Evolutionary conservation across 2,888 invertebrate species (phyloP).

Genomic region (Apodemia mormo): DNA sequence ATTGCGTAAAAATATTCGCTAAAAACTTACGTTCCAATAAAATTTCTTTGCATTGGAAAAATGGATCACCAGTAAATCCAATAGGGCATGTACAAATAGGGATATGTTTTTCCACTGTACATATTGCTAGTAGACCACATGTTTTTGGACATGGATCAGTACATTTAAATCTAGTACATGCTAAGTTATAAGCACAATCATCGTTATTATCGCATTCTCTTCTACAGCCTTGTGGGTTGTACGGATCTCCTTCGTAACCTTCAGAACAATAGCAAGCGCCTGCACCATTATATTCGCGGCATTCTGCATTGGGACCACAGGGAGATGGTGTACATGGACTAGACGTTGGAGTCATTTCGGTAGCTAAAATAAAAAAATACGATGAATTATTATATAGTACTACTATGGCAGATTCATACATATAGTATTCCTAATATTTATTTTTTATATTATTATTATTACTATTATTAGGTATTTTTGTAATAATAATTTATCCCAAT

Average conservation of each 20-base stretch:
- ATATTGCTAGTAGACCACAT: constrained; percentile 90
- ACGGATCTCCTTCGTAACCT: constrained; percentile 92
- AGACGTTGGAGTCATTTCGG: constrained; percentile 83
- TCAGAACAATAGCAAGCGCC: constrained; percentile 92
- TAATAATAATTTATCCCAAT: too few relatives aligned
- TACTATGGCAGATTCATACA: too few relatives aligned
- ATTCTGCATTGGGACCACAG: constrained; percentile 92
- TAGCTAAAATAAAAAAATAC: constrained; percentile 41
- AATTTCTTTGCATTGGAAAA: constrained; percentile 86
- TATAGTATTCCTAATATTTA: too few relatives aligned
- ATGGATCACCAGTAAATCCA: constrained; percentile 91
- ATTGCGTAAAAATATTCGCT: neutral
- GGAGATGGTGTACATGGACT: constrained; percentile 92
- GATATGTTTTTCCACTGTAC: constrained; percentile 89
- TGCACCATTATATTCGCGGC: constrained; percentile 90
- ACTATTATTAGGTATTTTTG: too few relatives aligned
- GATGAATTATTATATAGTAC: too few relatives aligned
- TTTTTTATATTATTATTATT: too few relatives aligned
- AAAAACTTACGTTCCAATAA: constrained; percentile 58
- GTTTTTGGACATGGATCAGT: constrained; percentile 92
- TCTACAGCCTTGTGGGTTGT: constrained; percentile 86
- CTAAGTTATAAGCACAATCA: constrained; percentile 87
- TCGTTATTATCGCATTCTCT: constrained; percentile 90
- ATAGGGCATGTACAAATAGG: constrained; percentile 89
- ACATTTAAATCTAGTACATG: constrained; percentile 92